Conservation (phyloP, 53 echinoderm and acorn worm genomes). For the Actinopyga echinites region DNA sequence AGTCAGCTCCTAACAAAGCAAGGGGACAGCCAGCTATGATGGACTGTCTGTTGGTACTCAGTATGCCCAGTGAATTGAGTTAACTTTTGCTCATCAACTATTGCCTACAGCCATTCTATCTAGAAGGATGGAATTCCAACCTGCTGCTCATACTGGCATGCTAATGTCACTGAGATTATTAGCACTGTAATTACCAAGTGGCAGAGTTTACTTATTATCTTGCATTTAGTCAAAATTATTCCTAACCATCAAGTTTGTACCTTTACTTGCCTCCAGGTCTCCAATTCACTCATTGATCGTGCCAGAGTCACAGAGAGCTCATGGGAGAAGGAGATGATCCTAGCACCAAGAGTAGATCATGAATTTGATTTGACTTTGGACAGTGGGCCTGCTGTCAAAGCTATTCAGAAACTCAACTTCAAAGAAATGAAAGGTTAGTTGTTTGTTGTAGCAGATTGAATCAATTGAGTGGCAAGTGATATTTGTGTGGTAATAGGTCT, state of each 20-base stretch:
- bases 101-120: no score
- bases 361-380: constrained; percentile 98
- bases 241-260: not conserved
- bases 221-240: not conserved
- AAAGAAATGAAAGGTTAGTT: constrained; percentile 98
- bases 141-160: no score
- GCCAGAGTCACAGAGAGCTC: constrained; percentile 83
- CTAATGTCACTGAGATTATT: no score
- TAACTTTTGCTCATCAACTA: no score
- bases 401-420: constrained; percentile 91
- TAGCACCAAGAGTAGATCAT: constrained; percentile 83
- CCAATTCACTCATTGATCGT: constrained; percentile 79
- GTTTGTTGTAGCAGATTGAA: not conserved
- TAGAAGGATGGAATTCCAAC: no score
- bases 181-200: no score
- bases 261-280: constrained; percentile 65
- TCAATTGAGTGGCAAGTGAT: no score
- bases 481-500: no score
- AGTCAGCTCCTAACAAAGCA: no score
- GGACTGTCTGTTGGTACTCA: no score
- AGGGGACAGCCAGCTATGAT: no score
- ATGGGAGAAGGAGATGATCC: constrained; percentile 98
- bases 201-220: not conserved
- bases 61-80: no score
- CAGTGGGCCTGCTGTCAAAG: constrained; percentile 80